phyloP scores from a whole-genome alignment of 2,797 vertebrate genomes.

The Cossypha caffra region DNA sequence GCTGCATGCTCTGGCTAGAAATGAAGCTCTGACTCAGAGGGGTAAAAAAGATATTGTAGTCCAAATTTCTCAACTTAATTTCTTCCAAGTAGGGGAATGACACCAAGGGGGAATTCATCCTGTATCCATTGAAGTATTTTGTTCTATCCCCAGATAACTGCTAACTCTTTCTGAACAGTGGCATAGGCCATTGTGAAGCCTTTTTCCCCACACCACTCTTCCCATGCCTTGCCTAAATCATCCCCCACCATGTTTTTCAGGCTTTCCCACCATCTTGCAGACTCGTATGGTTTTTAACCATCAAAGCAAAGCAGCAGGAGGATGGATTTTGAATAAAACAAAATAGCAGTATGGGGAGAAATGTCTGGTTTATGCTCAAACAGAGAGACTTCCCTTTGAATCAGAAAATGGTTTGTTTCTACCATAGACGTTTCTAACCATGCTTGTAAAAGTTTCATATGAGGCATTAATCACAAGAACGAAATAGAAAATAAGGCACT shows the following conservation, averaged over 20 bases:
- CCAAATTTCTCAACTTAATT: slow-evolving; percentile 3
- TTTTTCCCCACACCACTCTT: neutral
- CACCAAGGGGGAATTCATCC: neutral
- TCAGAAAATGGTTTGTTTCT: neutral
- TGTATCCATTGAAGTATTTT: neutral
- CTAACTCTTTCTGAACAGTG: neutral
- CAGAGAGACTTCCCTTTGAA: neutral
- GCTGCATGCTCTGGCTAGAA: slow-evolving; percentile 21
- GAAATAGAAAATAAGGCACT: neutral
- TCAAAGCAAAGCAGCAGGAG: slow-evolving; percentile 1
- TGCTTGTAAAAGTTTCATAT: neutral
- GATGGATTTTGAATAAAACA: slow-evolving; percentile 1
- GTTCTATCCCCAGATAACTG: neutral
- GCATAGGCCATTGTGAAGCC: neutral
- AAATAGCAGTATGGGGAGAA: neutral
- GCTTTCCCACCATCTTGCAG: neutral
- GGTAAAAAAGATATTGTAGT: neutral
- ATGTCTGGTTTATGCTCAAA: neutral
- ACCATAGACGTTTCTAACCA: neutral
- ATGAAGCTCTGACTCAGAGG: slow-evolving; percentile 10
- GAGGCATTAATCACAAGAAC: neutral
- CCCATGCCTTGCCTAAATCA: neutral
- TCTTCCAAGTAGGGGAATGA: neutral
- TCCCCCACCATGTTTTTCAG: neutral
- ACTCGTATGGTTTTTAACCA: neutral